Base-by-base conservation (phyloP, 2,797 vertebrate species). In the Tragelaphus oryx region DNA sequence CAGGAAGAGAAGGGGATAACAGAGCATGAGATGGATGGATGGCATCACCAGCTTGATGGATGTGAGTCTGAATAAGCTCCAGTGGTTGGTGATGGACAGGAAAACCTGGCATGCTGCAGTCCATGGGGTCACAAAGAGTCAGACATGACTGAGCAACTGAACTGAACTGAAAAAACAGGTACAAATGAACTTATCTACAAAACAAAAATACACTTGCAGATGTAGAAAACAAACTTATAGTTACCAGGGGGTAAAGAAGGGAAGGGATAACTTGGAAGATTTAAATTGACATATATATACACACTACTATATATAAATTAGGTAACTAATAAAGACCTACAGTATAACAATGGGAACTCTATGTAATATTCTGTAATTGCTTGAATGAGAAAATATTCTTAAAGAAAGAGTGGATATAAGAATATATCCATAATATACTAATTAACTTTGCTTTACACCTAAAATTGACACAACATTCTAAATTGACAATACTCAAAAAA, bases 71-170 rank as follows among this genome's bases (percentile, higher is more conserved):
- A 62, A 16, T 62, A 8, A 62, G 16, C 16, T 62, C 60, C 16
- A 17, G 16, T 16, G 9, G 2, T 65, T 65, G 60, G 60, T 33
- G 8, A 65, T 18, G 16, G 16, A 65, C 60, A 65, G 30, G 7
- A 8, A 65, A 17, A 8, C 60, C 60, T 65, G 30, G 60, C 0
- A 0, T 65, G 30, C 8, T 33, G 30, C 2, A 1, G 16, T 65
- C 4, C 60, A 33, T 65, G 8, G 30, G 16, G 60, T 65, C 16
- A 1, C 60, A 18, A 62, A 62, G 30, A 65, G 14, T n/a, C 1
- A 1, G n/a, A 65, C 30, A 33, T 2, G 8, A 33, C 16, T 65
- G 16, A 18, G 60, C 0, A 2, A 54, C 20, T 54, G 20, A 30
- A 60, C 59, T 30, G 28, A 60, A 60, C 55, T 57, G 24, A 33